A percentile compares a stretch with the other conserved stretches of the same genome.
These are phyloP conservation scores for Dryomyza anilis DNA, from an alignment of 2,888 invertebrate species.

Conservation along the genomic window DNA sequence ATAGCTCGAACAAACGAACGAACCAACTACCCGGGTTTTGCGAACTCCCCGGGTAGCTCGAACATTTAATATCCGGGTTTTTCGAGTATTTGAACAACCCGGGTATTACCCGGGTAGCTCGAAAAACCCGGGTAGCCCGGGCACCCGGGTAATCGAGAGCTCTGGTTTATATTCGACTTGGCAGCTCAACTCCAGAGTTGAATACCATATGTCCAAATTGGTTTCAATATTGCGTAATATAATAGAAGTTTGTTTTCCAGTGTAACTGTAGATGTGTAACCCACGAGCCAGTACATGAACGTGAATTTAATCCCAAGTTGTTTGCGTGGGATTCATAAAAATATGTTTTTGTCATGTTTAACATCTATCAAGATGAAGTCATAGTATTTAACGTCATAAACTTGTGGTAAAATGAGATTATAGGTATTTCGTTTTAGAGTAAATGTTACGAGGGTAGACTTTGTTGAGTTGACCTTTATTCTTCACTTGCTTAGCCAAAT, in stretches of 20 bases:
- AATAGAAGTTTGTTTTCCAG: conserved; percentile 17
- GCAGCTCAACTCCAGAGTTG: background rate
- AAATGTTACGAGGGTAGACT: no score
- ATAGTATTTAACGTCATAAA: background rate
- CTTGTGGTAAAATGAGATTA: background rate
- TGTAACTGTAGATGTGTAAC: background rate
- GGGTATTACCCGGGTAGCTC: no score
- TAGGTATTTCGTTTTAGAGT: no score
- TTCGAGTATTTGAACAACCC: no score
- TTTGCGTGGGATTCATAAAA: background rate
- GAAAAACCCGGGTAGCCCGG: no score
- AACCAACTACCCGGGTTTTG: no score
- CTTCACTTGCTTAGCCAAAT: no score
- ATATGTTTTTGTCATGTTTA: conserved; percentile 7
- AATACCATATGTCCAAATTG: conserved; percentile 6
- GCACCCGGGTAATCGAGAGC: no score
- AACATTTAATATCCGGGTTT: no score
- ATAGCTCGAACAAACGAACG: no score
- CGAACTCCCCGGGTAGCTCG: no score
- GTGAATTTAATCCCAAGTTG: background rate
- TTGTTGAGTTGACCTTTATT: no score
- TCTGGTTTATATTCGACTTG: background rate
- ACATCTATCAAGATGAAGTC: background rate
- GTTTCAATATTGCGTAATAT: conserved; percentile 11
- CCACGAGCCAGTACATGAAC: conserved; percentile 12